phyloP scores from a whole-genome alignment of 2,888 invertebrate species.

The Cephus rjabovi region DNA sequence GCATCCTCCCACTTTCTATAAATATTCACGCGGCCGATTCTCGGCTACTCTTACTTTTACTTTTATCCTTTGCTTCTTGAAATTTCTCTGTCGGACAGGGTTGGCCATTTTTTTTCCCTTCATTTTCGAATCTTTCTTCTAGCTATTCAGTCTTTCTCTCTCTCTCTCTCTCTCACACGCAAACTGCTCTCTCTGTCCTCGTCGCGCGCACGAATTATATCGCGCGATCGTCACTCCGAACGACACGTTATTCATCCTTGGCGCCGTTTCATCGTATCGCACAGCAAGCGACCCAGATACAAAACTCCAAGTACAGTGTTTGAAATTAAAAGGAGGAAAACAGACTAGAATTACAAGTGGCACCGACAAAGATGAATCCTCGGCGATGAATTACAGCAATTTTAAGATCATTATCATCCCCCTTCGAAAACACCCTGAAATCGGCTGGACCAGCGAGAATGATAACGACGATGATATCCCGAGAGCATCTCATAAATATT shows the following conservation, averaged over 20 bases:
- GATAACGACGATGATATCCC: not conserved
- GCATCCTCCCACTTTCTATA: not conserved
- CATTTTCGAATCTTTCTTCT: no score
- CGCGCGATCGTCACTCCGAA: constrained; percentile 47
- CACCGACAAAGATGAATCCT: not conserved
- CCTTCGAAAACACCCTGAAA: not conserved
- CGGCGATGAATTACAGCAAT: not conserved
- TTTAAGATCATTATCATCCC: not conserved
- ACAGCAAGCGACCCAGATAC: constrained; percentile 47
- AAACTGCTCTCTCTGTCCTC: no score
- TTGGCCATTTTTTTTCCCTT: not conserved
- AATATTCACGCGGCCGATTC: not conserved
- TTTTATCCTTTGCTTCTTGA: not conserved
- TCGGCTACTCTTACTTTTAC: not conserved
- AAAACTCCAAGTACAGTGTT: constrained; percentile 32
- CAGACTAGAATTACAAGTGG: not conserved
- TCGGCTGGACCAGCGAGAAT: no score
- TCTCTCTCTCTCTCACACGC: no score
- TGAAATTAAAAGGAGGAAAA: not conserved
- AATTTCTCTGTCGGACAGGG: not conserved
- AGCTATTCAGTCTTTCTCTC: no score
- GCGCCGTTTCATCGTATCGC: constrained; percentile 40
- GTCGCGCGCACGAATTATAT: constrained; percentile 19
- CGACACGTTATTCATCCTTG: constrained; percentile 51
- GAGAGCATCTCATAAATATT: not conserved